Evolutionary conservation across 2,797 vertebrate genomes (phyloP).

Genomic region (Gymnodraco acuticeps): DNA sequence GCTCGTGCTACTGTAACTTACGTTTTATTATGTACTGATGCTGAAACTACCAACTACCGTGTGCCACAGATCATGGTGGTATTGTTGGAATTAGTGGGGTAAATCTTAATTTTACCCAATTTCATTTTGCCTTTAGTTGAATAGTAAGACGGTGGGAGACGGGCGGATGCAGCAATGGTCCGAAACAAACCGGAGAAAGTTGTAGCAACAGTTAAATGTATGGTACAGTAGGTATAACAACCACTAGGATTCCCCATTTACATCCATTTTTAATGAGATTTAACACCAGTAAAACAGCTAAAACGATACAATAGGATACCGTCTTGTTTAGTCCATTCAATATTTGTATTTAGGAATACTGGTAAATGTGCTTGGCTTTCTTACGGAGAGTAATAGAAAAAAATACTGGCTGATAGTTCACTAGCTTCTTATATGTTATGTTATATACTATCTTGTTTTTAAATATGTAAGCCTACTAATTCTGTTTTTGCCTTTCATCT

Average conservation of each 20-base stretch:
- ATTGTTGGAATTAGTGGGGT: not conserved
- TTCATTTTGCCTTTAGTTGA: slow-evolving; percentile 2
- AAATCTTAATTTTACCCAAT: not conserved
- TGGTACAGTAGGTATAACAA: not conserved
- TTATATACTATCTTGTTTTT: too few relatives aligned
- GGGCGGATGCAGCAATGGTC: not conserved
- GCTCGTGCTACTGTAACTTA: slow-evolving; percentile 12
- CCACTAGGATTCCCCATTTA: not conserved
- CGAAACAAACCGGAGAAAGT: not conserved
- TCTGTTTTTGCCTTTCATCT: too few relatives aligned
- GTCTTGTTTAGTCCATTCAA: not conserved
- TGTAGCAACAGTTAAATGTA: not conserved
- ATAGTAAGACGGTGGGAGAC: not conserved
- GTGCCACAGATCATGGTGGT: not conserved
- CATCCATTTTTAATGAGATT: slow-evolving; percentile 11
- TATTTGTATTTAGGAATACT: not conserved
- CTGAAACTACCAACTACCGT: not conserved
- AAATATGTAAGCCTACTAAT: too few relatives aligned
- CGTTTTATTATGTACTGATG: slow-evolving; percentile 14
- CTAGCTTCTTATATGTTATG: too few relatives aligned
- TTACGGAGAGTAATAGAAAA: too few relatives aligned
- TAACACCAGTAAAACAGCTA: slow-evolving; percentile 8
- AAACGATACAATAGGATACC: not conserved
- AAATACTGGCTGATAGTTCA: too few relatives aligned
- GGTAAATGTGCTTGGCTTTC: not conserved